phyloP scores from a whole-genome alignment of 2,797 vertebrate species.

The Limnodromus scolopaceus region DNA sequence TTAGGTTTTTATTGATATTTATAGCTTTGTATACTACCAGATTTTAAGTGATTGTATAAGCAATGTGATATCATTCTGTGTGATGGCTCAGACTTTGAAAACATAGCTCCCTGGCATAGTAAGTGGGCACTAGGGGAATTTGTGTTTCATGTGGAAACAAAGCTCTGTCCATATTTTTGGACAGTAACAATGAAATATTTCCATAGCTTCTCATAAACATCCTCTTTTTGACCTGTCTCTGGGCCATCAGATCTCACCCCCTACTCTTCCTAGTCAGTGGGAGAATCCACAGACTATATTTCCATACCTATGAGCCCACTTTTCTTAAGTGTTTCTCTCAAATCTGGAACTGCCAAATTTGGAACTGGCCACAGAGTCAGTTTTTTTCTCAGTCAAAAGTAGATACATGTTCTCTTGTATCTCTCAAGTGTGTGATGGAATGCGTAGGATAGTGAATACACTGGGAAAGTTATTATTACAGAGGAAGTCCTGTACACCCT shows the following conservation, averaged over 20 bases:
- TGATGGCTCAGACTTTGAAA: neutral
- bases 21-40: neutral
- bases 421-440: neutral
- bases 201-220: neutral
- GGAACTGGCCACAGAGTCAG: neutral
- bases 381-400: neutral
- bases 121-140: neutral
- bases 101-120: neutral
- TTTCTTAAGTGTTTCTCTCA: neutral
- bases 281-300: neutral
- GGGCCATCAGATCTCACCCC: neutral
- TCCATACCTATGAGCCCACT: accelerated
- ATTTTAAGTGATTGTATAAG: neutral
- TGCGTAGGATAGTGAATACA: neutral
- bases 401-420: neutral
- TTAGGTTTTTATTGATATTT: neutral
- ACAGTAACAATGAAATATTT: neutral
- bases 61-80: neutral
- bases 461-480: neutral
- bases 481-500: neutral
- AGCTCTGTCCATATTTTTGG: neutral
- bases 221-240: neutral
- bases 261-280: neutral
- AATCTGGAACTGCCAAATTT: neutral
- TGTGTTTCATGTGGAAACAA: neutral